A percentile compares a stretch with the other conserved stretches of the same genome.
Conservation (phyloP, 2,113 vertebrate species). For the Rallus limicola region DNA sequence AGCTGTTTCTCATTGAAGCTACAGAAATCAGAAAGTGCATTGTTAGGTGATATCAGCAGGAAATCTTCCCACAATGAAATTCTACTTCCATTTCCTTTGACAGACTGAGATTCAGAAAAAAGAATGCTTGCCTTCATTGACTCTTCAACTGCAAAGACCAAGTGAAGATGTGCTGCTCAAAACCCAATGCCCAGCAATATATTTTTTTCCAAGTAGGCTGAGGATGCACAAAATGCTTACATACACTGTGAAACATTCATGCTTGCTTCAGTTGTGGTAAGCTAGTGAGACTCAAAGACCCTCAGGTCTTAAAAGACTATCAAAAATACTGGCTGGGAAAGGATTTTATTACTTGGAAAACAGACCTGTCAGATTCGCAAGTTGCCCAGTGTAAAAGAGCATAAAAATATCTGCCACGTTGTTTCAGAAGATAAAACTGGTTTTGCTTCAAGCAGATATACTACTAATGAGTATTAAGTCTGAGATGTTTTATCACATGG, state of each 20-base stretch:
- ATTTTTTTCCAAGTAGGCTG: background rate
- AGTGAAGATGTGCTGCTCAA: background rate
- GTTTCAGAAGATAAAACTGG: background rate
- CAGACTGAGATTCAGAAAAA: background rate
- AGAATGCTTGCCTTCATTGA: background rate
- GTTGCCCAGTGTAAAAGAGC: background rate
- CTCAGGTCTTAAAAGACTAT: background rate
- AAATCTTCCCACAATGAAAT: no score
- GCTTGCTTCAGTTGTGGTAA: background rate
- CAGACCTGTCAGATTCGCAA: background rate
- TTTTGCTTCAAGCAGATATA: background rate
- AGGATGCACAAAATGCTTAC: background rate
- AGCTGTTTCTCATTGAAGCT: background rate
- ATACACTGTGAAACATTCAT: background rate
- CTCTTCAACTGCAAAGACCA: background rate
- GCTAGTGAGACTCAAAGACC: background rate
- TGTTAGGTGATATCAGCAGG: background rate
- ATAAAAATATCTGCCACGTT: background rate
- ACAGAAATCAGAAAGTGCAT: background rate
- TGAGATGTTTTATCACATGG: background rate
- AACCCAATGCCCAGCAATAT: background rate
- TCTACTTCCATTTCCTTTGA: background rate
- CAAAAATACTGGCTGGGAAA: background rate
- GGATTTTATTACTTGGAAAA: conserved; percentile 1
- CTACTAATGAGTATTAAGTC: background rate